Base-by-base conservation (phyloP, 2,888 invertebrate genomes). In the Platycnemis pennipes region DNA sequence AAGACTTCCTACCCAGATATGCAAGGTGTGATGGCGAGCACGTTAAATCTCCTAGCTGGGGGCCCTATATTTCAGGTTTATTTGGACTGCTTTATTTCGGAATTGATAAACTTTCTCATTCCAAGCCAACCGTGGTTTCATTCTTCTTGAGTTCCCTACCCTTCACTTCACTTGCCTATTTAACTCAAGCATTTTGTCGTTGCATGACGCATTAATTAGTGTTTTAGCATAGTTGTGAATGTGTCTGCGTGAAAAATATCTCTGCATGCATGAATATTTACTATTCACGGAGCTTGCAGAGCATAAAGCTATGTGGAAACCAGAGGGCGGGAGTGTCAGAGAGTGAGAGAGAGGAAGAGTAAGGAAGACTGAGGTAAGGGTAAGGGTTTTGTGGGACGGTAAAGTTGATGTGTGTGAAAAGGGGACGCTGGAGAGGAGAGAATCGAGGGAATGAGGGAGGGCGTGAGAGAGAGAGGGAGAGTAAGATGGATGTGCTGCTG, bases 401-500 rank as follows among this genome's bases (percentile, higher is more conserved):
- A 37, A 77, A 77, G 77, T 77, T 77, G 77, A 77, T 77, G 45
- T 46, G 45, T 87, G 87, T 46, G 87, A 46, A 46, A 46, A 77
- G 77, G 77, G 77, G 77, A 77, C 11, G 77, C 13, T 37, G 87
- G n/a, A n/a, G 87, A 19, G n/a, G 87, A 44, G 87, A 46, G 46
- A 87, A 44, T n/a, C 45, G 46, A 87, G 26, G 45, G 45, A 46
- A 26, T 87, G 42, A 26, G 77, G 77, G 26, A 16, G 44, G 22
- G 37, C 42, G 86, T 42, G 87, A 44, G 45, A 44, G 89, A 56
- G 89, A 88, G 88, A 46, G 7, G 37, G 53, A 89, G 91, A 91
- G 91, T 91, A 91, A 91, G 91, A 91, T 91, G 63, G 91, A 91
- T 91, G 91, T 91, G 56, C 91, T 91, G 91, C 91, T 91, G 91